Evolutionary conservation across 2,113 vertebrate genomes (phyloP).

Genomic region (Paralichthys olivaceus): DNA sequence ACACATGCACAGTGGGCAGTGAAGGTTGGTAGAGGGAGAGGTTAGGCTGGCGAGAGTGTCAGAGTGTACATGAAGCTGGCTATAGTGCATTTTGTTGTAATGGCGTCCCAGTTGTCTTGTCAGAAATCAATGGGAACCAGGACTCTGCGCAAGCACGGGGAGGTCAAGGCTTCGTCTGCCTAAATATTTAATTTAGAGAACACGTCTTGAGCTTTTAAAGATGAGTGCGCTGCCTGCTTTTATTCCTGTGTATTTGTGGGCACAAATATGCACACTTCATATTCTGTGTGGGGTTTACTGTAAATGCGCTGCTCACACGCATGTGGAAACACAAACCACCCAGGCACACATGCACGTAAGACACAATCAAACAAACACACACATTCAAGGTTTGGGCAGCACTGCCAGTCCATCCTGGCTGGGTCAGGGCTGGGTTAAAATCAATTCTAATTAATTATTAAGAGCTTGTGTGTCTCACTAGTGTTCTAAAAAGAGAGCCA

Average conservation of each 20-base stretch:
- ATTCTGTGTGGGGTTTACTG: slow-evolving; percentile 20
- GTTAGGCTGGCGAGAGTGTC: slow-evolving; percentile 88
- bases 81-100: slow-evolving; percentile 98
- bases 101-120: slow-evolving; percentile 94
- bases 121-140: slow-evolving; percentile 96
- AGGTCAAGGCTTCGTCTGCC: slow-evolving; percentile 92
- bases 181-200: slow-evolving; percentile 98
- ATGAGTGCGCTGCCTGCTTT: slow-evolving; percentile 83
- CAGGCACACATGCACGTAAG: slow-evolving; percentile 45
- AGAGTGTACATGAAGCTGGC: slow-evolving; percentile 86
- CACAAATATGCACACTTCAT: slow-evolving; percentile 2
- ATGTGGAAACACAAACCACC: slow-evolving; percentile 18
- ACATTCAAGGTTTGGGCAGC: slow-evolving; percentile 78
- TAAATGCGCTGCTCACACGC: slow-evolving; percentile 16
- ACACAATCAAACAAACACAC: background rate
- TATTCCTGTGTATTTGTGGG: slow-evolving; percentile 47
- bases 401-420: slow-evolving; percentile 87
- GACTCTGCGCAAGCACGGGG: slow-evolving; percentile 88
- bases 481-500: slow-evolving; percentile 76
- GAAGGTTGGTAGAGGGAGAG: slow-evolving; percentile 79
- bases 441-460: slow-evolving; percentile 98
- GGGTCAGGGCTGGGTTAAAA: slow-evolving; percentile 92
- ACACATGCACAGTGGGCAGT: slow-evolving; percentile 23
- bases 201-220: slow-evolving; percentile 94
- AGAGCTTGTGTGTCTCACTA: slow-evolving; percentile 81